Evolutionary conservation across 2,797 vertebrate species (phyloP).

Genomic region (Centroberyx gerrardi): DNA sequence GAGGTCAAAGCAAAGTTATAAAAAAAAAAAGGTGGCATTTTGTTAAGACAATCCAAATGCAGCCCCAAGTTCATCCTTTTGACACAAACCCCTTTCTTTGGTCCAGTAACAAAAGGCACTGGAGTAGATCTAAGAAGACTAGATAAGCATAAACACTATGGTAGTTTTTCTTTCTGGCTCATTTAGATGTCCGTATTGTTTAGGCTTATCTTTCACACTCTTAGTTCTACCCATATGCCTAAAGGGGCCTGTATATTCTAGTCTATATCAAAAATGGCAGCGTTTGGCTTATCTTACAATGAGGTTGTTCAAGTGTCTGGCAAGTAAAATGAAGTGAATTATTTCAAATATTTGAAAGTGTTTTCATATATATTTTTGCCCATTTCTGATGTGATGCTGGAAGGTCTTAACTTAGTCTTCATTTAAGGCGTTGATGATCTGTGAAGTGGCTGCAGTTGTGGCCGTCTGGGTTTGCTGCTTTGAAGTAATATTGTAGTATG

Average conservation of each 20-base stretch:
- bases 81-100: conserved; percentile 8
- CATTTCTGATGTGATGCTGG: conserved; percentile 26
- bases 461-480: conserved; percentile 23
- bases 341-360: conserved; percentile 18
- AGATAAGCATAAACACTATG: conserved; percentile 5
- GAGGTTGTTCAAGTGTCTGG: conserved; percentile 16
- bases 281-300: not conserved
- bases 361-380: conserved; percentile 23
- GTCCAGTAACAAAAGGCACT: conserved; percentile 14
- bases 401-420: conserved; percentile 34
- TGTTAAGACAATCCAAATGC: conserved; percentile 29
- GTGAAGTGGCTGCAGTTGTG: conserved; percentile 12
- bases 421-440: conserved; percentile 21
- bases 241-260: not conserved
- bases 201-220: not conserved
- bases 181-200: not conserved
- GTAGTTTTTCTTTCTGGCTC: conserved; percentile 15
- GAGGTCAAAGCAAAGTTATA: conserved; percentile 20
- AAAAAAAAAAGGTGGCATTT: conserved; percentile 36
- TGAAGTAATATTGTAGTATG: conserved; percentile 14
- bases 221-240: not conserved
- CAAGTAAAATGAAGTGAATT: conserved; percentile 32
- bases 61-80: conserved; percentile 12
- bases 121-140: not conserved
- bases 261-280: not conserved